Percentiles rank a stretch among this genome's conserved stretches.
These are phyloP conservation scores for Vespertilio murinus DNA, from an alignment of 2,797 vertebrate species.

Conservation along the genomic window DNA sequence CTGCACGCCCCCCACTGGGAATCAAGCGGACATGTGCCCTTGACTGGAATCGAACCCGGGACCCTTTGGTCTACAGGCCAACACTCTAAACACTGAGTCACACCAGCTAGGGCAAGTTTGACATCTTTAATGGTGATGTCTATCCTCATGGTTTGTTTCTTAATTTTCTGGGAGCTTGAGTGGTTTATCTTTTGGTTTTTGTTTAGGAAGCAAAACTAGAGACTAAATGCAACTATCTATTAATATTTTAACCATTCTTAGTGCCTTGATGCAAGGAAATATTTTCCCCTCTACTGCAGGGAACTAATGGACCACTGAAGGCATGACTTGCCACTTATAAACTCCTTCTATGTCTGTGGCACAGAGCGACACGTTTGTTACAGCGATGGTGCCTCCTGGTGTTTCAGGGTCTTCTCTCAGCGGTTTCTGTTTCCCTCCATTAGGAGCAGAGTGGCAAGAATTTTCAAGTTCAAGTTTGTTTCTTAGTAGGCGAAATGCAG, in stretches of 20 bases:
- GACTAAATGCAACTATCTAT: neutral
- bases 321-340: neutral
- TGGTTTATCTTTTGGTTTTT: constrained; percentile 28
- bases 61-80: no score
- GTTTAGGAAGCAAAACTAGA: constrained; percentile 7
- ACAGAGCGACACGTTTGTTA: neutral
- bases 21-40: no score
- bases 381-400: neutral
- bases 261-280: neutral
- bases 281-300: neutral
- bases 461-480: constrained; percentile 27
- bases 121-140: neutral
- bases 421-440: neutral
- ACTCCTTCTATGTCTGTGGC: neutral
- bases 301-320: neutral
- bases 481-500: neutral
- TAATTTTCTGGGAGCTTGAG: constrained; percentile 27
- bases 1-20: no score
- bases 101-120: no score
- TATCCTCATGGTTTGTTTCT: constrained; percentile 44
- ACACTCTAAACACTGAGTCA: no score
- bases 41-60: no score
- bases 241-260: constrained; percentile 21
- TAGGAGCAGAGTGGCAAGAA: constrained; percentile 34
- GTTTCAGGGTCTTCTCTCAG: neutral